These are phyloP conservation scores for Ceratina australensis DNA, from an alignment of 1,140 invertebrate species.

Conservation along the genomic window DNA sequence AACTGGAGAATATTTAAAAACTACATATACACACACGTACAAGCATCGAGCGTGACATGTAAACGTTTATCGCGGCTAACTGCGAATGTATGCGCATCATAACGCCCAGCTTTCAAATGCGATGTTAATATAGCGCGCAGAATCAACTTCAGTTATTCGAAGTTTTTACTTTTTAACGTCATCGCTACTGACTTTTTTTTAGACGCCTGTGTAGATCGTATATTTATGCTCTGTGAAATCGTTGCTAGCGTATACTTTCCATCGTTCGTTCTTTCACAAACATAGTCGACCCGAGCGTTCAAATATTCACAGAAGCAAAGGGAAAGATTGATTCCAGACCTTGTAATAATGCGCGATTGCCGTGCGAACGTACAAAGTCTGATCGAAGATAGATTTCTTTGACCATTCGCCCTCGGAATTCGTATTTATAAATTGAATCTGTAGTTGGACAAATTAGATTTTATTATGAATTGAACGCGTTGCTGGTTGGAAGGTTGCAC, in stretches of 20 bases:
- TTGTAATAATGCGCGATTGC: not conserved
- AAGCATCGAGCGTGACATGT: not conserved
- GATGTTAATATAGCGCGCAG: not conserved
- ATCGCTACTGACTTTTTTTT: not conserved
- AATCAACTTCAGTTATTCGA: not conserved
- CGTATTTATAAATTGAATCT: slow-evolving; percentile 8
- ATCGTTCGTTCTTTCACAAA: not conserved
- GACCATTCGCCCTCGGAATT: slow-evolving; percentile 9
- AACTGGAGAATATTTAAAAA: slow-evolving; percentile 9
- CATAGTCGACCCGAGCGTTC: not conserved
- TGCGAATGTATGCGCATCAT: not conserved
- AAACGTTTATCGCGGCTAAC: slow-evolving; percentile 9
- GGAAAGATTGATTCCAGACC: not conserved
- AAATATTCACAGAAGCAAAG: not conserved
- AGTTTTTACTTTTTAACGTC: not conserved
- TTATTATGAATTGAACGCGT: not conserved
- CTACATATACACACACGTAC: no score
- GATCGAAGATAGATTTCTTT: not conserved
- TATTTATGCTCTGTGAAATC: not conserved
- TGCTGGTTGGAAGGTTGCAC: not conserved
- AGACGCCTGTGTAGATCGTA: not conserved
- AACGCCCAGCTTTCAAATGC: not conserved
- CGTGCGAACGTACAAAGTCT: not conserved
- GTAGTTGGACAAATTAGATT: not conserved
- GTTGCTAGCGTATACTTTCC: not conserved